Evolutionary conservation across 1,140 invertebrate genomes (phyloP), one percentile per base, ranked within the genome.

Genomic region (Kradibia gibbosae): DNA sequence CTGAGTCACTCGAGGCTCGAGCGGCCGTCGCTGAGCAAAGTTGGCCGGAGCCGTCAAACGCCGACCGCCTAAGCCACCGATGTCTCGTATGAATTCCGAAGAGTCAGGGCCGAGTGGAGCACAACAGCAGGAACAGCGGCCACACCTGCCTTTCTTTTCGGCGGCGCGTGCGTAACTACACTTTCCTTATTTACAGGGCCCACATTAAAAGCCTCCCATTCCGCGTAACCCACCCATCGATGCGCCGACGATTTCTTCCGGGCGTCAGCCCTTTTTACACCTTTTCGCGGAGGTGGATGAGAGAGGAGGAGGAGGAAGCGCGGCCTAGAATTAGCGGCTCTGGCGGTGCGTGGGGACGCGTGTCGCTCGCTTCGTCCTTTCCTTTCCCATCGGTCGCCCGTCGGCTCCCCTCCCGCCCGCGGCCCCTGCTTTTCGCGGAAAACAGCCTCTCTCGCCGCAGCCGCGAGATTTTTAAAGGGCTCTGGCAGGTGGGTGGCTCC

Each of bases 1-100:
- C 62, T 31, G n/a, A 11, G n/a, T 60, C 42, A 13, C 42, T 17
- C 70, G 25, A 5, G 22, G n/a, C 17, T 53, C 25, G 10, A 4
- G 11, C 50, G 4, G 34, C 39, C 34, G 31, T 36, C 36, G 11
- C 36, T 20, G 17, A 39, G n/a, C 65, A 31, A 17, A 17, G 55
- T 25, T 5, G 45, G 22, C 10, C 10, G 10, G 22, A 17, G 55
- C 55, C 55, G n/a, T n/a, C n/a, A n/a, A n/a, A n/a, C n/a, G n/a
- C n/a, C n/a, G n/a, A n/a, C n/a, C n/a, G n/a, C n/a, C n/a, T 10
- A 4, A 22, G 4, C 17, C 65, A 5, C 4, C 55, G 28, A 34
- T 70, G 75, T 77, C 75, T 42, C 75, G 65, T 65, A 65, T 65
- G 73, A 55, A 60, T 75, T 75, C 28, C 22, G 25, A 42, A 70